Base-by-base conservation (phyloP, 2,888 invertebrate genomes). In the Drosophila phalerata region DNA sequence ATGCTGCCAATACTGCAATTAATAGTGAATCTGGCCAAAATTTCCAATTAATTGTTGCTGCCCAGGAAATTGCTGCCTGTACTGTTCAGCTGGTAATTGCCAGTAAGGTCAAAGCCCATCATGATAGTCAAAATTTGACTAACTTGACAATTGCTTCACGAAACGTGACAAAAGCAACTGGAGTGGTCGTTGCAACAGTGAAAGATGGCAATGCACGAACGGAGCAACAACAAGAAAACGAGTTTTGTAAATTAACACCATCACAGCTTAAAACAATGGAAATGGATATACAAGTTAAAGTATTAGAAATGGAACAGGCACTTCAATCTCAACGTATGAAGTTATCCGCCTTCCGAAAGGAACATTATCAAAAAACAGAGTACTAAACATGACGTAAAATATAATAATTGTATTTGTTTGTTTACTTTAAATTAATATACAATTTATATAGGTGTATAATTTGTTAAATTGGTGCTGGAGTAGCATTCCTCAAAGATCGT, bases 51-150 rank as follows among this genome's bases (percentile, higher is more conserved):
- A 97, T 98, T 68, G 99, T 98, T 0, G 99, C 98, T 8, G 98
- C 99, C 22, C 98, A 99, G 93, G 98, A 98, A 92, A 98, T 98
- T 68, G 97, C 98, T 61, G 99, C 97, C 70, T 97, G 96, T 80
- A 99, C 99, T 1, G 98, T 99, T 51, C 99, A 99, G 93, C 94
- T 99, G 66, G 99, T 99, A 56, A 98, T 99, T 0, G 98, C 99
- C 13, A 98, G 98, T 76, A 95, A 97, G 63, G 99, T 99, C 8
- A 98, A 99, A 93, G 98, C 99, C 0, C 96, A 97, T 85, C 95
- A 97, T 77, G 95, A 95, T 69, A 97, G 98, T 87, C 93, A 93
- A 77, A 96, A 97, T 89, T 94, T 99, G 72, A 93, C 94, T n/a
- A 95, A 96, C 40, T 94, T 99, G 69, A 96, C 97, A 0, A 94